These are phyloP conservation scores for Philaethria dido DNA, from an alignment of 2,888 invertebrate species.

Conservation along the genomic window DNA sequence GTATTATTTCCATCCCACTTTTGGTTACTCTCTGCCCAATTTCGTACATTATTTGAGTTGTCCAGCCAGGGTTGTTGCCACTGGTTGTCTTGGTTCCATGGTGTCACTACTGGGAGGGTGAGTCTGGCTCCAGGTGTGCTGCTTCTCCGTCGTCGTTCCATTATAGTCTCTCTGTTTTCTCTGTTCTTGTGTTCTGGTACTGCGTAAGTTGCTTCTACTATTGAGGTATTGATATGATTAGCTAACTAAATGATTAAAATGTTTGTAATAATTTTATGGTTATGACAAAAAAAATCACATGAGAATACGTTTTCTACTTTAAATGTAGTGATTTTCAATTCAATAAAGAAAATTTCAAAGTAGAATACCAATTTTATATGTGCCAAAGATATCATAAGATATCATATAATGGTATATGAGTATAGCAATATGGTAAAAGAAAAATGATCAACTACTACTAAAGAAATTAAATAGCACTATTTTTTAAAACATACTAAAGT, in stretches of 20 bases:
- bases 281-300: too few relatives aligned
- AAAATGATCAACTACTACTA: too few relatives aligned
- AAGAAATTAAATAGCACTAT: neutral
- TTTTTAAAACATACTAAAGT: neutral
- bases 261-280: too few relatives aligned
- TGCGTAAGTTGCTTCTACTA: slow-evolving; percentile 73
- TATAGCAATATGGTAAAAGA: too few relatives aligned
- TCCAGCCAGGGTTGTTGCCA: slow-evolving; percentile 70
- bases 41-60: slow-evolving; percentile 59
- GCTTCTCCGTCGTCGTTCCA: slow-evolving; percentile 70
- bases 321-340: neutral
- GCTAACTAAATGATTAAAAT: neutral
- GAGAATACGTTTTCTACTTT: neutral
- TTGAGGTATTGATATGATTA: slow-evolving; percentile 4
- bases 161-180: slow-evolving; percentile 59
- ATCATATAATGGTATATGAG: too few relatives aligned
- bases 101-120: slow-evolving; percentile 62
- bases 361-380: neutral
- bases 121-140: slow-evolving; percentile 72
- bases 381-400: too few relatives aligned
- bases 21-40: slow-evolving; percentile 64
- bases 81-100: slow-evolving; percentile 53
- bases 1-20: slow-evolving; percentile 62
- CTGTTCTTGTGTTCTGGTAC: slow-evolving; percentile 73
- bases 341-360: neutral